phyloP scores from a whole-genome alignment of 1,140 invertebrate species.

The Archivesica marissinica region DNA sequence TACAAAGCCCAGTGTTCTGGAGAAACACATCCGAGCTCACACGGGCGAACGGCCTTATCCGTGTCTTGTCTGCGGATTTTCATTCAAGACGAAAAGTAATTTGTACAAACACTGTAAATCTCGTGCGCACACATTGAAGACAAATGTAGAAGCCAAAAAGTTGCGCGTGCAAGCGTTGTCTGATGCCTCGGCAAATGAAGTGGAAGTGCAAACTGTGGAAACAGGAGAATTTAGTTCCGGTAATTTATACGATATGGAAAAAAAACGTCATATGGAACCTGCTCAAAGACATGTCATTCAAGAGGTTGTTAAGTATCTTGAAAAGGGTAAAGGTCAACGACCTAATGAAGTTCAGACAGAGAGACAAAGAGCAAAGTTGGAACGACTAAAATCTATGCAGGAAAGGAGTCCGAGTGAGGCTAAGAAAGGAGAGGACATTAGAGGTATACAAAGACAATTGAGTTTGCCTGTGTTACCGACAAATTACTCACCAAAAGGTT shows the following conservation, averaged over 20 bases:
- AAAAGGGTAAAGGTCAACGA: conserved; percentile 68
- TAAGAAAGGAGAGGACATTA: conserved; percentile 32
- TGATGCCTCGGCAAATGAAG: conserved; percentile 21
- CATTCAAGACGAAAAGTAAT: conserved; percentile 97
- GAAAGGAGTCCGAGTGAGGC: conserved; percentile 64
- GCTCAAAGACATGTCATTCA: conserved; percentile 72
- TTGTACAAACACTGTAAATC: conserved; percentile 95
- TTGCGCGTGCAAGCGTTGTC: not conserved
- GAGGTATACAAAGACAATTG: conserved; percentile 8
- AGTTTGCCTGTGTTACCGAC: conserved; percentile 39
- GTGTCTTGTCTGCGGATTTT: conserved; percentile 94
- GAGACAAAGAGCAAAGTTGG: conserved; percentile 54
- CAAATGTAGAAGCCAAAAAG: conserved; percentile 53
- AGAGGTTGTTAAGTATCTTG: conserved; percentile 69
- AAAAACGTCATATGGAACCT: conserved; percentile 55
- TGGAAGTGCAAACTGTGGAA: conserved; percentile 35
- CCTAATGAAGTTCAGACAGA: conserved; percentile 66
- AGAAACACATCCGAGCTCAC: conserved; percentile 95
- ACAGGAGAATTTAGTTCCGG: conserved; percentile 27
- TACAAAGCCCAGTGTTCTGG: conserved; percentile 96
- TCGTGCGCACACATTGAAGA: conserved; percentile 87
- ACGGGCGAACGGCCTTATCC: conserved; percentile 96
- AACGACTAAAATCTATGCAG: conserved; percentile 56
- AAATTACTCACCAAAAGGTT: not conserved
- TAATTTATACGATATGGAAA: conserved; percentile 42